phyloP scores from a whole-genome alignment of 1,140 invertebrate species.

The Brachionus calyciflorus region DNA sequence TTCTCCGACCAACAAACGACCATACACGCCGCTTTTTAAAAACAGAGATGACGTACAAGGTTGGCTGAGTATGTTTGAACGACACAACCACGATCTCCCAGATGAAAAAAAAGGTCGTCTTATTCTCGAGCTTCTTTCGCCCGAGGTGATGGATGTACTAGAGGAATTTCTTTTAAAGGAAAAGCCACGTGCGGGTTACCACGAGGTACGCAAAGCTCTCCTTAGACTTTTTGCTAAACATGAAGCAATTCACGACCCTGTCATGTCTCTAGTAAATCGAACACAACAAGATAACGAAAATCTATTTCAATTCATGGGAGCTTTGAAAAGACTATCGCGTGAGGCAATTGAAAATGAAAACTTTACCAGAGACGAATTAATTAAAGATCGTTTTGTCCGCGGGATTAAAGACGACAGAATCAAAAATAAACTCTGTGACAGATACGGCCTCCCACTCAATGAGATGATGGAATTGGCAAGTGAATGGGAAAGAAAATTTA shows the following conservation, averaged over 20 bases:
- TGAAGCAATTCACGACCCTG: neutral
- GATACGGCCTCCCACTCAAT: neutral
- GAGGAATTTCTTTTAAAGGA: neutral
- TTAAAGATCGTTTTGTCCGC: constrained; percentile 7
- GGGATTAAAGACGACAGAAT: constrained; percentile 1
- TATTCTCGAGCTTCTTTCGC: neutral
- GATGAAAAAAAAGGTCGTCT: neutral
- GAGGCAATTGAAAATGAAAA: neutral
- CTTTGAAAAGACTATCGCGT: neutral
- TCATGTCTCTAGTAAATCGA: neutral
- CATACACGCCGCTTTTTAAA: neutral
- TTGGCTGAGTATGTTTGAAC: neutral
- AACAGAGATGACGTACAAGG: neutral
- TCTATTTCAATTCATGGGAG: neutral
- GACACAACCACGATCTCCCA: neutral
- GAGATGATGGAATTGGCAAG: constrained; percentile 7
- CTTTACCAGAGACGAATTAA: neutral
- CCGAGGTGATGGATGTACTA: neutral
- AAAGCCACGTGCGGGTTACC: neutral
- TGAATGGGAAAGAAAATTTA: neutral
- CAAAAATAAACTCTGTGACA: neutral
- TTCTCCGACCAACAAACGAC: neutral
- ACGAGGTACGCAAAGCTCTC: neutral
- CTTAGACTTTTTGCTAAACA: neutral
- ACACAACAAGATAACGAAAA: neutral